These are phyloP conservation scores for Hipposideros armiger DNA, from an alignment of 2,113 vertebrate species.

Conservation along the genomic window DNA sequence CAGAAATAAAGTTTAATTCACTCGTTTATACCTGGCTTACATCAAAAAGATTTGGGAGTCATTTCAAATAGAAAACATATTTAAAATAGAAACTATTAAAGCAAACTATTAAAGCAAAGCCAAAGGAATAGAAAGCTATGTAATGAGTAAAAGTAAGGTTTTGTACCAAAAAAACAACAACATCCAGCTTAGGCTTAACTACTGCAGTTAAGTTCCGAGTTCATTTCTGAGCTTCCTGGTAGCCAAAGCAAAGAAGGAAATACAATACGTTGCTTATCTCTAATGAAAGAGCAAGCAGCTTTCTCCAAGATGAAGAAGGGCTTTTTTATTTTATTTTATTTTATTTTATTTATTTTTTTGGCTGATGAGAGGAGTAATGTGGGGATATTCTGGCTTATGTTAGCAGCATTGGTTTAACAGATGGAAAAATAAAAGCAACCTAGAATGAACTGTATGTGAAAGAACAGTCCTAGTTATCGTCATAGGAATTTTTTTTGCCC, in stretches of 20 bases:
- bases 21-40: neutral
- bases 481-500: neutral
- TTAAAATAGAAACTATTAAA: neutral
- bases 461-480: neutral
- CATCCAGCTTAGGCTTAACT: neutral
- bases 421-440: neutral
- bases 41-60: constrained; percentile 6
- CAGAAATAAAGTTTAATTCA: neutral
- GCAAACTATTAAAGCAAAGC: neutral
- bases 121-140: neutral
- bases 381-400: neutral
- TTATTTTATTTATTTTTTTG: neutral
- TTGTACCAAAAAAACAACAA: neutral
- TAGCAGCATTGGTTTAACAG: neutral
- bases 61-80: constrained; percentile 45
- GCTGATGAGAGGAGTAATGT: neutral
- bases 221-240: neutral
- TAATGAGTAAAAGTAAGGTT: neutral
- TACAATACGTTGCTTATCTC: neutral
- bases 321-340: too few species aligned
- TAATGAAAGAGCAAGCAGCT: neutral
- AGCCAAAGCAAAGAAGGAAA: constrained; percentile 30
- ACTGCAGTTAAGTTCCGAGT: neutral
- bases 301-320: neutral
- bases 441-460: neutral